Evolutionary conservation across 1,140 invertebrate genomes (phyloP).

Genomic region (Eulimnadia texana): DNA sequence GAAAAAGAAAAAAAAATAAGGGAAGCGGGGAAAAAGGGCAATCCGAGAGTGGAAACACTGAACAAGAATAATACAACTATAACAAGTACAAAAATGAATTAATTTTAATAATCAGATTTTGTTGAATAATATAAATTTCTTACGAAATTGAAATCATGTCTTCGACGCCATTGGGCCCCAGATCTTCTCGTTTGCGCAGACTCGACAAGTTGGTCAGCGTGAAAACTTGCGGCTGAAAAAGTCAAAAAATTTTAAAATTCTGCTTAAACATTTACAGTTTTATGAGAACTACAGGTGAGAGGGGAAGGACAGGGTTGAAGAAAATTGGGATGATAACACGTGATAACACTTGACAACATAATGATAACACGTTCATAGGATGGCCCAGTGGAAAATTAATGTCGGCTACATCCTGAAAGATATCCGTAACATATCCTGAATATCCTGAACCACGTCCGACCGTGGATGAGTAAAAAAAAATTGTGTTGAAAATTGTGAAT

Average conservation of each 20-base stretch:
- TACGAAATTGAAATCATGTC: slow-evolving; percentile 77
- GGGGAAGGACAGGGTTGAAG: background rate
- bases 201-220: slow-evolving; percentile 69
- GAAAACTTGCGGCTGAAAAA: slow-evolving; percentile 62
- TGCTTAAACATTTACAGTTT: background rate
- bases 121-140: slow-evolving; percentile 22
- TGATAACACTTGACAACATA: too few species aligned
- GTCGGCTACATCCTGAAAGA: too few species aligned
- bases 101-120: background rate
- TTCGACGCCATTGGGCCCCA: slow-evolving; percentile 71
- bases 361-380: too few species aligned
- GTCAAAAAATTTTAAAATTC: slow-evolving; percentile 3
- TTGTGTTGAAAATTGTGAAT: too few species aligned
- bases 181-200: slow-evolving; percentile 63
- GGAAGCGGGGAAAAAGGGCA: too few species aligned
- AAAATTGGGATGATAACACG: too few species aligned
- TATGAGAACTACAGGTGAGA: background rate
- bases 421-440: too few species aligned
- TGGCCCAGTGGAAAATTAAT: too few species aligned
- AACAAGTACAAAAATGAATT: too few species aligned
- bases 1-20: too few species aligned
- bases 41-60: background rate
- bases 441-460: too few species aligned
- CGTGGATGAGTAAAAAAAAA: too few species aligned
- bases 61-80: background rate